Evolutionary conservation across 1,140 invertebrate species (phyloP).

Genomic region (Calephelis nemesis): DNA sequence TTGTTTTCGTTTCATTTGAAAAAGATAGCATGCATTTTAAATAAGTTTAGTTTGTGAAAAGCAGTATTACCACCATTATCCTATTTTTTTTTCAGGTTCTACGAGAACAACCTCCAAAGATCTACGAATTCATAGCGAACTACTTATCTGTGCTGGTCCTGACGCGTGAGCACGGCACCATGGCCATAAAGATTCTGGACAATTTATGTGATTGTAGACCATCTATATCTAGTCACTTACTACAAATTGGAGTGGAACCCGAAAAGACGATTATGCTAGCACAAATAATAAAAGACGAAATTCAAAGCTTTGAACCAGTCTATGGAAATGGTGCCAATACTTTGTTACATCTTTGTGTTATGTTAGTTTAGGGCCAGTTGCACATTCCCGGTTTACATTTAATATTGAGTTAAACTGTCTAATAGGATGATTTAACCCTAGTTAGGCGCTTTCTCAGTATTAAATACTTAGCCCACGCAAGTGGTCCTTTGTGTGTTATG

Average conservation of each 20-base stretch:
- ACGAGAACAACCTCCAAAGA: slow-evolving; percentile 80
- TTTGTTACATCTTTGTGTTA: too few relatives aligned
- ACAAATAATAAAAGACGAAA: slow-evolving; percentile 58
- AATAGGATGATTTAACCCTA: too few relatives aligned
- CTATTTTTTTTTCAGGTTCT: slow-evolving; percentile 67
- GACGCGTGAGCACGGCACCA: slow-evolving; percentile 80
- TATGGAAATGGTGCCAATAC: slow-evolving; percentile 48
- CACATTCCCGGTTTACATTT: too few relatives aligned
- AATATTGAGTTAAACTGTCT: too few relatives aligned
- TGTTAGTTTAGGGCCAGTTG: too few relatives aligned
- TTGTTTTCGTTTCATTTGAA: too few relatives aligned
- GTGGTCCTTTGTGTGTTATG: too few relatives aligned
- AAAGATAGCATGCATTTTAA: too few relatives aligned
- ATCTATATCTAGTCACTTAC: slow-evolving; percentile 55
- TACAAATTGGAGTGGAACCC: slow-evolving; percentile 45
- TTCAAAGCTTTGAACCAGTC: slow-evolving; percentile 44
- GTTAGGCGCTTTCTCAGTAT: too few relatives aligned
- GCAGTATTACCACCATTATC: too few relatives aligned
- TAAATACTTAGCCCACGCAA: too few relatives aligned
- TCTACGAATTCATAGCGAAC: slow-evolving; percentile 84
- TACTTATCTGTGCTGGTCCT: slow-evolving; percentile 84
- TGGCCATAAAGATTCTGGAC: slow-evolving; percentile 59
- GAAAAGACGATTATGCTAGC: slow-evolving; percentile 37
- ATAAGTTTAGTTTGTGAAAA: too few relatives aligned
- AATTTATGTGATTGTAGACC: slow-evolving; percentile 67